Conservation (phyloP, 2,797 vertebrate genomes). For the Anniella stebbinsi region DNA sequence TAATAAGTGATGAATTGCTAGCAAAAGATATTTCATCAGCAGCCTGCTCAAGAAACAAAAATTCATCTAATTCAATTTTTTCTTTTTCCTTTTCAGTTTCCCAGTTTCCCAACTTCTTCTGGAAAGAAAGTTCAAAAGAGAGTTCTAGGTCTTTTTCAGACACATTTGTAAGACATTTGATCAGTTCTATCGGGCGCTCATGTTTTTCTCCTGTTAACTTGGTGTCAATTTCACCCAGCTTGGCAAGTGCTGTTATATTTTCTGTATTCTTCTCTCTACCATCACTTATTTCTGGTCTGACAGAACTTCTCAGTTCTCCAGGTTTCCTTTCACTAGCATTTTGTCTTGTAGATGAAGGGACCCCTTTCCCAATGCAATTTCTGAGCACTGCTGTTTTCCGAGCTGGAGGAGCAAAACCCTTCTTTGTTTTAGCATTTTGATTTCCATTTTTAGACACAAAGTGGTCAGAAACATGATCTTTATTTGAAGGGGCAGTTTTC, state of each 20-base stretch:
- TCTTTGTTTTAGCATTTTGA: constrained; percentile 67
- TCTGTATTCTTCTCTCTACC: constrained; percentile 74
- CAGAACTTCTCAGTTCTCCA: constrained; percentile 63
- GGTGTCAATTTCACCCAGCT: constrained; percentile 32
- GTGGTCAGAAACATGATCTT: constrained; percentile 77
- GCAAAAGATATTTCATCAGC: constrained; percentile 97
- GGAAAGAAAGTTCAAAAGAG: constrained; percentile 89
- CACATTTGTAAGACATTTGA: background rate
- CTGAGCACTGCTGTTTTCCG: constrained; percentile 76
- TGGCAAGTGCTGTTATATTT: constrained; percentile 58
- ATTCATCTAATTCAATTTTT: constrained; percentile 92
- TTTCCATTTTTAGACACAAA: constrained; percentile 63
- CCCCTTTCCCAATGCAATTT: constrained; percentile 78
- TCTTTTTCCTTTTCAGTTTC: constrained; percentile 87
- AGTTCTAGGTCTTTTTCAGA: constrained; percentile 68
- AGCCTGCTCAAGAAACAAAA: constrained; percentile 95
- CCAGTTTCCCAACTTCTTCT: constrained; percentile 87
- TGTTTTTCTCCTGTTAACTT: constrained; percentile 50
- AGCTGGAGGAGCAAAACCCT: constrained; percentile 16
- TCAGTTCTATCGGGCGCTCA: constrained; percentile 23
- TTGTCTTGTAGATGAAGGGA: constrained; percentile 49
- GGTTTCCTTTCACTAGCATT: constrained; percentile 61
- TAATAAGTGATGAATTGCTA: constrained; percentile 95
- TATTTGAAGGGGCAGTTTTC: constrained; percentile 83
- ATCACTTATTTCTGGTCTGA: constrained; percentile 58